Percentiles rank a stretch among this genome's conserved stretches.
These are phyloP conservation scores for Mionectes macconnelli DNA, from an alignment of 2,113 vertebrate species.

Conservation along the genomic window DNA sequence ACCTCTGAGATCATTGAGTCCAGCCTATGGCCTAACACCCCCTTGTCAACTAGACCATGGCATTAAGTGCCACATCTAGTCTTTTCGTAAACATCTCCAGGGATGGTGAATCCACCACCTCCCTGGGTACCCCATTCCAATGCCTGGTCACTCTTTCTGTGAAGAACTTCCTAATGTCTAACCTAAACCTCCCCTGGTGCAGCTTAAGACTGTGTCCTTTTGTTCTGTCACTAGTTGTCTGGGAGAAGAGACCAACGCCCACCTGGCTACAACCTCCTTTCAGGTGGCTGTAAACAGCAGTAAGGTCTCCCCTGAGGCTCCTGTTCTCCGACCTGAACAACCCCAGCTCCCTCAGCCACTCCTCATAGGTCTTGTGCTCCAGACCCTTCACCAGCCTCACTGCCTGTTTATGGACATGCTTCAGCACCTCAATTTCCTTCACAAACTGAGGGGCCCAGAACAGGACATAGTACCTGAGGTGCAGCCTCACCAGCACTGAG, in stretches of 20 bases:
- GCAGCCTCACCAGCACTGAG: background rate
- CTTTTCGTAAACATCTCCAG: background rate
- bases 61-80: background rate
- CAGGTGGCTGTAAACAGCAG: background rate
- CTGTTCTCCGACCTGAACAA: background rate
- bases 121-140: background rate
- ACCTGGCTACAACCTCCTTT: background rate
- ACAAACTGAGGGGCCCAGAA: background rate
- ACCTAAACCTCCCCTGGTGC: background rate
- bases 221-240: background rate
- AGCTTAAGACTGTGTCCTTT: background rate
- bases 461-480: background rate
- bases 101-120: background rate
- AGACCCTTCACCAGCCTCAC: background rate
- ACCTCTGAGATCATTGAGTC: background rate
- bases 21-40: background rate
- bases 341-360: background rate
- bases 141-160: background rate
- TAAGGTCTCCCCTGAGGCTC: background rate
- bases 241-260: background rate
- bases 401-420: background rate
- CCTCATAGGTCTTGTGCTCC: background rate
- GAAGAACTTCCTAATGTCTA: background rate
- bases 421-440: background rate
- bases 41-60: background rate